Percentiles rank a stretch among this genome's conserved stretches.
Evolutionary conservation across 2,113 vertebrate species (phyloP).

Genomic region (Felis chaus): DNA sequence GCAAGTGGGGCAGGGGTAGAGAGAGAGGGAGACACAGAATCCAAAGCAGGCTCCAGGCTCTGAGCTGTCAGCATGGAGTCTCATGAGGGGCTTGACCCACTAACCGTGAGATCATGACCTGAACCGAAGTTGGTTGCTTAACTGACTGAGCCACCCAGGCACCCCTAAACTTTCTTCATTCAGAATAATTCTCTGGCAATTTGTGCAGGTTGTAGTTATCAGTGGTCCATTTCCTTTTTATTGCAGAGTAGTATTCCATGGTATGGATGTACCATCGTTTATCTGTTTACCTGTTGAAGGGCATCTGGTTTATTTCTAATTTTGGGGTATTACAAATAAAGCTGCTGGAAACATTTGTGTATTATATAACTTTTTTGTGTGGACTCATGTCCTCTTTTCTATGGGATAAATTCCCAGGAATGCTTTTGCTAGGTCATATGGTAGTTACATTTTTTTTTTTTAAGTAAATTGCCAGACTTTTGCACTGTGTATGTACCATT

Average conservation of each 20-base stretch:
- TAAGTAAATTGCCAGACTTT: background rate
- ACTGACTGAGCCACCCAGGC: too few relatives aligned
- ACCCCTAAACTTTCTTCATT: background rate
- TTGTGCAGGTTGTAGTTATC: background rate
- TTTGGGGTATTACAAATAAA: background rate
- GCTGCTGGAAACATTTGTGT: background rate
- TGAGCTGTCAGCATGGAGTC: too few relatives aligned
- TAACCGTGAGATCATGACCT: too few relatives aligned
- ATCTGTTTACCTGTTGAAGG: background rate
- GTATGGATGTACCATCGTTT: background rate
- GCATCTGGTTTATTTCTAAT: background rate
- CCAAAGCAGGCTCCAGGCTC: too few relatives aligned
- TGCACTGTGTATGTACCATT: background rate
- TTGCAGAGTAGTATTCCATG: background rate
- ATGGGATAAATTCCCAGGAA: background rate
- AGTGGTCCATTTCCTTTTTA: background rate
- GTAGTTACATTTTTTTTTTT: background rate
- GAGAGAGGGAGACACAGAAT: too few relatives aligned
- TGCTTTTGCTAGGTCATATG: background rate
- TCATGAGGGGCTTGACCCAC: too few relatives aligned
- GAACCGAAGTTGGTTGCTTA: too few relatives aligned
- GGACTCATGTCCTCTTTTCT: background rate
- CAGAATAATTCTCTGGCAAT: background rate
- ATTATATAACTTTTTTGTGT: background rate
- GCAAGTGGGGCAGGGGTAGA: too few relatives aligned